phyloP scores from a whole-genome alignment of 2,113 vertebrate genomes.

The Poeciliopsis turrubarensis region DNA sequence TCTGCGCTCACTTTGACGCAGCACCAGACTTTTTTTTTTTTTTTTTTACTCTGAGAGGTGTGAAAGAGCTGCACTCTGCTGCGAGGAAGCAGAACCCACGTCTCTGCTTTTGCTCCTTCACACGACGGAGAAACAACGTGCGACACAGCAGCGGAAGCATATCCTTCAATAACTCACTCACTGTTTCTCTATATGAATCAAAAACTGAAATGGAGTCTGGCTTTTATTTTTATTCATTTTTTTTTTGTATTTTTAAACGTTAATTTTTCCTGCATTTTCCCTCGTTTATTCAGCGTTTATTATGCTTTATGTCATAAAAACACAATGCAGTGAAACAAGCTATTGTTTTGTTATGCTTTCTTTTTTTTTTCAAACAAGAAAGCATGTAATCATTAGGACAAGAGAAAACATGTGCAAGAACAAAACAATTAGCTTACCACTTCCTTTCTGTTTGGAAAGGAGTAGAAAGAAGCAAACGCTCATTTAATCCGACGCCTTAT shows the following conservation, averaged over 20 bases:
- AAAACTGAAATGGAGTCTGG: neutral
- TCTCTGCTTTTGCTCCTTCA: slow-evolving; percentile 1
- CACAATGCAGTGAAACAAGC: too few species aligned
- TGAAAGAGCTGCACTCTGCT: slow-evolving; percentile 6
- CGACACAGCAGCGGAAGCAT: neutral
- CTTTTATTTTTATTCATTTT: neutral
- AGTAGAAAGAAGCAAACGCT: too few species aligned
- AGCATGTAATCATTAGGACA: too few species aligned
- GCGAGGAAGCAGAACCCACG: neutral
- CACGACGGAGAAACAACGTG: neutral
- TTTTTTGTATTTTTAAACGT: neutral
- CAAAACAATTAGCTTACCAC: too few species aligned
- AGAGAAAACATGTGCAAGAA: too few species aligned
- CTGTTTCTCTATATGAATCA: neutral
- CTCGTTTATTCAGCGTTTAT: too few species aligned
- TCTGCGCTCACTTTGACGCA: slow-evolving; percentile 6
- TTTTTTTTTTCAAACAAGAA: too few species aligned
- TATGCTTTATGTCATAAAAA: too few species aligned
- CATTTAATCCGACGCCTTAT: too few species aligned
- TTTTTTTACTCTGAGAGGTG: neutral
- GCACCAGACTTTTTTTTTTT: neutral
- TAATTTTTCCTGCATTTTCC: neutral
- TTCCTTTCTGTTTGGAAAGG: too few species aligned
- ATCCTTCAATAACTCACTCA: neutral
- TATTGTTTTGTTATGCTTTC: too few species aligned